Conservation (phyloP, 2,888 invertebrate species). For the Lepidochrysops patricia region DNA sequence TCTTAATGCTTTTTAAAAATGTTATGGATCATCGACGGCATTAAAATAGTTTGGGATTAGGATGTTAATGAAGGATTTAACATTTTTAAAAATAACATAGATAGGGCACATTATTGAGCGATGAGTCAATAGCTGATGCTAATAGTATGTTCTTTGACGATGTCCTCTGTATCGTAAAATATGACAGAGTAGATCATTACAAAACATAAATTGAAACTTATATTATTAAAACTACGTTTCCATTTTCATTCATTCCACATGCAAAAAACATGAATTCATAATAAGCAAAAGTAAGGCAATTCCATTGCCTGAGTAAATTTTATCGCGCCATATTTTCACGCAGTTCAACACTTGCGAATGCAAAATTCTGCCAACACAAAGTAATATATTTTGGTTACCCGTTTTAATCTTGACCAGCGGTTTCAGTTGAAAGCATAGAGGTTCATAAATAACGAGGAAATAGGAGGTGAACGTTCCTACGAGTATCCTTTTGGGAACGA, state of each 20-base stretch:
- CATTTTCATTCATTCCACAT: too few relatives aligned
- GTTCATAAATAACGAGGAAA: conserved; percentile 72
- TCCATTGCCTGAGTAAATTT: background rate
- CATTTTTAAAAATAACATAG: background rate
- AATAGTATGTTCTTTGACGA: too few relatives aligned
- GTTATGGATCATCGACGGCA: background rate
- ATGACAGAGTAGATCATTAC: too few relatives aligned
- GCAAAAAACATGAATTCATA: background rate
- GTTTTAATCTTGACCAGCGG: conserved; percentile 68
- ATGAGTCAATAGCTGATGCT: conserved; percentile 1
- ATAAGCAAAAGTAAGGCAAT: background rate
- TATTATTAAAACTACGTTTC: too few relatives aligned
- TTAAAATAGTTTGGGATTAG: background rate
- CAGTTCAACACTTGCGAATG: conserved; percentile 12
- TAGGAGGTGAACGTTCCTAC: conserved; percentile 72
- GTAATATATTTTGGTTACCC: conserved; percentile 69
- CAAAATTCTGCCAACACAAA: conserved; percentile 32
- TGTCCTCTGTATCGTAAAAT: too few relatives aligned
- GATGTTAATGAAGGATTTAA: background rate
- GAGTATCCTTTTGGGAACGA: conserved; percentile 73
- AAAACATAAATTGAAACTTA: too few relatives aligned
- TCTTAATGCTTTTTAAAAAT: conserved; percentile 19
- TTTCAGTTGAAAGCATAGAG: conserved; percentile 67
- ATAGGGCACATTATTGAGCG: background rate
- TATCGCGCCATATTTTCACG: conserved; percentile 18